Conservation (phyloP, 2,113 vertebrate genomes). For the Laticauda colubrina region DNA sequence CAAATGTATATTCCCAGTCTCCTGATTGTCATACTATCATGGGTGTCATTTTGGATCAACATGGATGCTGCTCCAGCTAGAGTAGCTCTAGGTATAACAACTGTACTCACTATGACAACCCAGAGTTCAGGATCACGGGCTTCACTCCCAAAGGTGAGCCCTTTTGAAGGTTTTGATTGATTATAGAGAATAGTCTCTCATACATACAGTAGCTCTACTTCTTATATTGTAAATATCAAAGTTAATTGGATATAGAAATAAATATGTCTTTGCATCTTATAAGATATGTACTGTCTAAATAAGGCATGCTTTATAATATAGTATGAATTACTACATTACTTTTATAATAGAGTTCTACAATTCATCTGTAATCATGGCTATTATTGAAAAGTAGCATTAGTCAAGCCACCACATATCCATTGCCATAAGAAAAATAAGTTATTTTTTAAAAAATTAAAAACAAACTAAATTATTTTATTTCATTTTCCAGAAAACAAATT, state of each 20-base stretch:
- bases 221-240: neutral
- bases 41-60: constrained; percentile 96
- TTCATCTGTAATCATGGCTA: neutral
- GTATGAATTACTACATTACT: neutral
- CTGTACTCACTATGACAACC: constrained; percentile 97
- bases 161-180: neutral
- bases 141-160: constrained; percentile 88
- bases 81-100: constrained; percentile 95
- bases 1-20: constrained; percentile 94
- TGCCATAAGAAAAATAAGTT: neutral
- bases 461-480: neutral
- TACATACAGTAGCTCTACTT: neutral
- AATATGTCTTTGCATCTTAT: neutral
- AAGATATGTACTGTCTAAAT: neutral
- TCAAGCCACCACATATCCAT: neutral
- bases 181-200: neutral
- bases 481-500: neutral
- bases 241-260: neutral
- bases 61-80: constrained; percentile 94
- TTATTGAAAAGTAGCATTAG: neutral
- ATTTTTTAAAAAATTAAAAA: neutral
- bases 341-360: neutral
- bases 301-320: neutral
- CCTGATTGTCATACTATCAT: constrained; percentile 90
- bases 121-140: constrained; percentile 96